phyloP scores from a whole-genome alignment of 1,140 invertebrate species.

The Gonatopus flavifemur region DNA sequence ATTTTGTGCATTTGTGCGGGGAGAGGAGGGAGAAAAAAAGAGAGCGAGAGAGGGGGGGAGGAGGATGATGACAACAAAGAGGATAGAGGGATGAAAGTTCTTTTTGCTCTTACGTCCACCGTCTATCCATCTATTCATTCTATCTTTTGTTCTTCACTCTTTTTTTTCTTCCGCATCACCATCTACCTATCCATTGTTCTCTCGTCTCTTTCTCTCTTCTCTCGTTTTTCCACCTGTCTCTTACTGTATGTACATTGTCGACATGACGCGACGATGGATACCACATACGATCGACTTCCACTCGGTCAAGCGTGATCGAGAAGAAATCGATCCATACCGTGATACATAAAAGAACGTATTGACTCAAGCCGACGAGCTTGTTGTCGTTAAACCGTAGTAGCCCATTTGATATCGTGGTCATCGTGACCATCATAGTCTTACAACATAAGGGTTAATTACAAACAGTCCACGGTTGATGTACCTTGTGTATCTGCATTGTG shows the following conservation, averaged over 20 bases:
- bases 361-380: slow-evolving; percentile 18
- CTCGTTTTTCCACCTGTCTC: not conserved
- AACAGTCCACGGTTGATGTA: no score
- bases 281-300: slow-evolving; percentile 38
- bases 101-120: no score
- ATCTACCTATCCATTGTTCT: not conserved
- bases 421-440: no score
- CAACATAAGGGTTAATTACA: slow-evolving; percentile 47
- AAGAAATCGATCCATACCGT: slow-evolving; percentile 40
- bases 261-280: no score
- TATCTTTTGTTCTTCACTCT: not conserved
- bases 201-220: not conserved
- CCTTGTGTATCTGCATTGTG: no score
- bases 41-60: not conserved
- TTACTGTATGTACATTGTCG: slow-evolving; percentile 2
- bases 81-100: no score
- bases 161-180: not conserved
- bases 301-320: slow-evolving; percentile 45
- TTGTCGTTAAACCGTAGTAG: no score
- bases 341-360: slow-evolving; percentile 37
- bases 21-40: not conserved
- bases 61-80: not conserved
- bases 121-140: not conserved
- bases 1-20: not conserved
- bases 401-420: no score